Evolutionary conservation across 1,140 invertebrate species (phyloP).

Genomic region (Pseudomyrmex cubaensis): DNA sequence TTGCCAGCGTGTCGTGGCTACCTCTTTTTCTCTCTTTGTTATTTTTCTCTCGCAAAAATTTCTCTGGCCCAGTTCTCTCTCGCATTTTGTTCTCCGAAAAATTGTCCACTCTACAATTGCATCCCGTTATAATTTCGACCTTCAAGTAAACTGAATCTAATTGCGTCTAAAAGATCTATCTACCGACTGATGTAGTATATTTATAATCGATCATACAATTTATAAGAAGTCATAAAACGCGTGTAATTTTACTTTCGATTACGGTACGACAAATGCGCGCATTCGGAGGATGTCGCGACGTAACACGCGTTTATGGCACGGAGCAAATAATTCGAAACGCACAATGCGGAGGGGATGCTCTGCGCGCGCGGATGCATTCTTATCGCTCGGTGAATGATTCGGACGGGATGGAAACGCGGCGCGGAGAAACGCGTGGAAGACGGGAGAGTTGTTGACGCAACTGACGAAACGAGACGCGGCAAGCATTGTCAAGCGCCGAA

Average conservation of each 20-base stretch:
- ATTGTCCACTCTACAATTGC: neutral
- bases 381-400: slow-evolving; percentile 50
- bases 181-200: no score
- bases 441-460: slow-evolving; percentile 35
- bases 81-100: neutral
- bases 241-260: neutral
- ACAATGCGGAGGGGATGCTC: neutral
- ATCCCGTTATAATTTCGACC: neutral
- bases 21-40: neutral
- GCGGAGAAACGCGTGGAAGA: neutral
- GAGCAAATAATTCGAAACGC: slow-evolving; percentile 21
- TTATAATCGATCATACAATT: neutral
- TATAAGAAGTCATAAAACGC: neutral
- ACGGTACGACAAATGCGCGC: neutral
- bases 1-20: neutral
- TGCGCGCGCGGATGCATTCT: slow-evolving; percentile 10
- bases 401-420: neutral
- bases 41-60: slow-evolving; percentile 2
- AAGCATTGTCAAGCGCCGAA: slow-evolving; percentile 42
- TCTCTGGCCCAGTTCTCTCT: neutral
- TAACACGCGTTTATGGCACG: slow-evolving; percentile 6
- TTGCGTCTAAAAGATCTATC: neutral
- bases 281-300: neutral
- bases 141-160: neutral
- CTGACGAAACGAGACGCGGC: slow-evolving; percentile 45